Percentiles rank a stretch among this genome's conserved stretches.
Evolutionary conservation across 2,888 invertebrate genomes (phyloP).

Genomic region (Leucoptera coffeella): DNA sequence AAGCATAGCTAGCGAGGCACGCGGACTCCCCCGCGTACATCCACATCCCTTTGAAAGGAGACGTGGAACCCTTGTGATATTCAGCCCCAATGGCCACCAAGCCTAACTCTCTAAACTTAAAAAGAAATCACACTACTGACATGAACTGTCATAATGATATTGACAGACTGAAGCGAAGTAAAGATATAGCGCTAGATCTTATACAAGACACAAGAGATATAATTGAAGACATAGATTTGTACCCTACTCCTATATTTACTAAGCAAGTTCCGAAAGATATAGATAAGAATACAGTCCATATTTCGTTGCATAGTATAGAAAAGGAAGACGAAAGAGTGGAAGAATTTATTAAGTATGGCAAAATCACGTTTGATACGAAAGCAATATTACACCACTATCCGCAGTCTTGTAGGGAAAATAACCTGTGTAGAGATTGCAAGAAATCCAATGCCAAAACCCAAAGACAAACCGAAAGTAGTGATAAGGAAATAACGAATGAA

Average conservation of each 20-base stretch:
- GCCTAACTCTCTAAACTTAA: conserved; percentile 39
- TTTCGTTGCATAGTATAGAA: no score
- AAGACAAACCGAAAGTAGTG: no score
- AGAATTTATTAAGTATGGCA: conserved; percentile 36
- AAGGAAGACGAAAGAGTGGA: conserved; percentile 20
- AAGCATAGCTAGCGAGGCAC: conserved; percentile 62
- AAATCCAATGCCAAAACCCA: no score
- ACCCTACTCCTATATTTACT: conserved; percentile 9
- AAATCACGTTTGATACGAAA: conserved; percentile 41
- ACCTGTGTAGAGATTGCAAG: conserved; percentile 6
- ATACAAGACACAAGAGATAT: conserved; percentile 32
- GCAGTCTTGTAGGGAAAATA: conserved; percentile 21
- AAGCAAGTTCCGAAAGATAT: conserved; percentile 15
- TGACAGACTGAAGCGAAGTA: conserved; percentile 34
- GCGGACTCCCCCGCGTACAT: conserved; percentile 36
- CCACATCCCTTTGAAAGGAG: conserved; percentile 13
- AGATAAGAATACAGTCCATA: conserved; percentile 20
- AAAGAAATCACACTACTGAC: conserved; percentile 38
- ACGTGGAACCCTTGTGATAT: conserved; percentile 37
- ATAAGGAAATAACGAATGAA: no score
- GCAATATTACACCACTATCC: conserved; percentile 44
- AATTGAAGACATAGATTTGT: conserved; percentile 16
- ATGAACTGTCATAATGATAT: conserved; percentile 42
- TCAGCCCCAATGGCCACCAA: background rate
- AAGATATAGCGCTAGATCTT: conserved; percentile 29